These are phyloP conservation scores for Bimastos eiseni DNA, from an alignment of 2,888 invertebrate genomes.

Conservation along the genomic window DNA sequence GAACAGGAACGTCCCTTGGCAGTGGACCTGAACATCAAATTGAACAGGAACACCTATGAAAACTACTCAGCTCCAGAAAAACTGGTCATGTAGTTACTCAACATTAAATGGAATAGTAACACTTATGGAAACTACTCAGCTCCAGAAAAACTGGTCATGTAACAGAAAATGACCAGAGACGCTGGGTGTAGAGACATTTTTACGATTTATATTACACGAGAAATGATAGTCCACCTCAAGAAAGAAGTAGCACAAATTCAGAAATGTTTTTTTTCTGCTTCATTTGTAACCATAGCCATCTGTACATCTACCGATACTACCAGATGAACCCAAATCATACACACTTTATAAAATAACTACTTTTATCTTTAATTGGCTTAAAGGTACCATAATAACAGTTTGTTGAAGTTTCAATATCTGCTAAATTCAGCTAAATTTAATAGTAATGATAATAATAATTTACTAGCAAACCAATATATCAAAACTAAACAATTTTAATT, in stretches of 20 bases:
- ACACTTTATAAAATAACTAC: background rate
- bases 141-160: background rate
- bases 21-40: slow-evolving; percentile 67
- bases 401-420: background rate
- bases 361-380: background rate
- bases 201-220: background rate
- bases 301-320: background rate
- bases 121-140: background rate
- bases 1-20: slow-evolving; percentile 68
- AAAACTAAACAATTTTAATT: background rate
- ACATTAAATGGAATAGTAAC: background rate
- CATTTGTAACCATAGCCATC: background rate
- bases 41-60: background rate
- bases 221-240: background rate
- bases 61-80: background rate
- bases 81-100: no score
- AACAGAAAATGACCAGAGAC: background rate
- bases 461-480: background rate
- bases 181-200: no score
- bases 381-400: background rate
- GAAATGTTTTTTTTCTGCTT: background rate
- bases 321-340: background rate
- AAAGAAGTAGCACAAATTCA: background rate
- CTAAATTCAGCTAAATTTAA: background rate
- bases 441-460: no score